Conservation (phyloP, 2,113 vertebrate species). For the Chroicocephalus ridibundus region DNA sequence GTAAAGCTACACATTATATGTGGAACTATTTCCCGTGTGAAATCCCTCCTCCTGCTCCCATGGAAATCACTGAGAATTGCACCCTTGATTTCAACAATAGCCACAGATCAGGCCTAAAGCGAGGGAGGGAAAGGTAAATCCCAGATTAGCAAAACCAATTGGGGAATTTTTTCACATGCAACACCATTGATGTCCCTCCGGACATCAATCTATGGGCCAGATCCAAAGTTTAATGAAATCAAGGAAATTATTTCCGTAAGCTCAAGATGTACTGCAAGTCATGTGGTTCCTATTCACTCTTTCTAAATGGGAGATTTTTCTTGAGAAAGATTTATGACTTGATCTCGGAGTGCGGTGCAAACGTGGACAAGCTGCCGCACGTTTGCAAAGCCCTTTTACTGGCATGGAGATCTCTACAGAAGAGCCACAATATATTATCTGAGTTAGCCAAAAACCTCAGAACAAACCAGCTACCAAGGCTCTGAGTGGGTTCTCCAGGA, state of each 20-base stretch:
- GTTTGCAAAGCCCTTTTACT: neutral
- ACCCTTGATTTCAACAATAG: neutral
- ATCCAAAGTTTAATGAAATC: neutral
- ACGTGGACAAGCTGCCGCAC: neutral
- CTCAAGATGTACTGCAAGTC: neutral
- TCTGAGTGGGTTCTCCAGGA: neutral
- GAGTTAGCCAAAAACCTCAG: neutral
- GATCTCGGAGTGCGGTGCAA: neutral
- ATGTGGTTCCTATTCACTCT: neutral
- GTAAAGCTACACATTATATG: rapidly evolving
- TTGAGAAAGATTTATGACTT: neutral
- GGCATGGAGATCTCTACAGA: neutral
- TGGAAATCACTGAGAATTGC: neutral
- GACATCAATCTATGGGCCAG: neutral
- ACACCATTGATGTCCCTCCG: neutral
- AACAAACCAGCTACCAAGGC: neutral
- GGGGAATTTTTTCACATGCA: neutral
- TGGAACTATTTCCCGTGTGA: neutral
- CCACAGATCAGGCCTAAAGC: neutral
- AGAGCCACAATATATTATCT: neutral
- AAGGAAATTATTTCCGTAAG: neutral
- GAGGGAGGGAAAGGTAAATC: neutral
- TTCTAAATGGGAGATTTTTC: neutral
- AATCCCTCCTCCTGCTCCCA: neutral
- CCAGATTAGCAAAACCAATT: neutral